A percentile compares a stretch with the other conserved stretches of the same genome.
Evolutionary conservation across 1,140 invertebrate species (phyloP).

Genomic region (Drosophila funebris): DNA sequence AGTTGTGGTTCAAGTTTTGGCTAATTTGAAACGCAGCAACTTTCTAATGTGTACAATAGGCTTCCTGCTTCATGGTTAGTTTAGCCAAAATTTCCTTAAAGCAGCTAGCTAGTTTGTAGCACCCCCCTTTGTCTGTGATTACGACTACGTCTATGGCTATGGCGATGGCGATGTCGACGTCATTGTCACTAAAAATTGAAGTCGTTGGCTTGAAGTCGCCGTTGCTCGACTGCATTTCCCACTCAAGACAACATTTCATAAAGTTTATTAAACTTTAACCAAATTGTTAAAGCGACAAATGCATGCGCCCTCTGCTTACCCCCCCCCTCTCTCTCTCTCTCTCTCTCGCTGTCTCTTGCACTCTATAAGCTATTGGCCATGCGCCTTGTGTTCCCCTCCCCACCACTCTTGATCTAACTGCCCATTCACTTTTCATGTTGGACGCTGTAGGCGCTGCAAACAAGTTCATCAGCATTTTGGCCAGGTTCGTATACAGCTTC

Average conservation of each 20-base stretch:
- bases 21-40: constrained; percentile 18
- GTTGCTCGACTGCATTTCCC: constrained; percentile 66
- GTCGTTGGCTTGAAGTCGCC: constrained; percentile 47
- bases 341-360: no score
- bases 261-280: constrained; percentile 81
- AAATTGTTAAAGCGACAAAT: constrained; percentile 76
- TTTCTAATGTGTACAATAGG: constrained; percentile 28
- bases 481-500: constrained; percentile 27
- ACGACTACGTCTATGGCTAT: constrained; percentile 11
- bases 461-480: constrained; percentile 77
- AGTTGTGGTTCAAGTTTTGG: background rate
- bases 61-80: constrained; percentile 22
- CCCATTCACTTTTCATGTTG: constrained; percentile 70
- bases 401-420: no score
- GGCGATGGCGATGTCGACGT: constrained; percentile 22
- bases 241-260: constrained; percentile 79
- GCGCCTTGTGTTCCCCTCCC: background rate
- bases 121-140: no score
- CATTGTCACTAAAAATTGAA: constrained; percentile 48
- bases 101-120: constrained; percentile 11
- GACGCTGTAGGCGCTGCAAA: constrained; percentile 64
- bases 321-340: background rate
- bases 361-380: background rate
- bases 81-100: constrained; percentile 38
- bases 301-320: background rate